Base-by-base conservation (phyloP, 2,888 invertebrate species). In the Hemicrepidius hirtus region DNA sequence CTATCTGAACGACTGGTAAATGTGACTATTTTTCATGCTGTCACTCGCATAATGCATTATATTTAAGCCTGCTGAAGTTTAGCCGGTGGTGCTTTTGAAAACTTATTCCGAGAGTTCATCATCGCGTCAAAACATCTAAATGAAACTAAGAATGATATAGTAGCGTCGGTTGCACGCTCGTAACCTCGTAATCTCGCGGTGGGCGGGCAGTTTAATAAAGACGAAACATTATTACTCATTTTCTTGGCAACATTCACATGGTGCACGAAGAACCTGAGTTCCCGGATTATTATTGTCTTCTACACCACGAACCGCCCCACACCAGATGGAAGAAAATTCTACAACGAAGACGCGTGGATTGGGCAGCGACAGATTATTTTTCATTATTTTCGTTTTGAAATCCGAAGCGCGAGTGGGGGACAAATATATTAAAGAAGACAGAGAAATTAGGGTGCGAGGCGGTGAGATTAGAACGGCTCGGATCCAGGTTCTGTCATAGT, bases 1-100 rank as follows among this genome's bases (percentile, higher is more conserved):
- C 75, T 78, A 75, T 78, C 79, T 75, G 75, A 75, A 76, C 77
- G 69, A 76, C 74, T 75, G 78, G 75, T 76, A 80, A 80, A 81
- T 79, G 81, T 77, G 82, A 81, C 82, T 81, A 84, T 84, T 84
- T 84, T 83, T 84, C 84, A 84, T 84, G 75, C 83, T 83, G 84
- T 84, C 84, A 76, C 76, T 71, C 66, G 71, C 80, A 81, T 82
- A 82, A 83, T 82, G 80, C 81, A 80, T 81, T 79, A 79, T 77
- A 78, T 80, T 80, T 77, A 79, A 79, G 71, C 68, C 73, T 67
- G 72, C 71, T 71, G 71, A 74, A 75, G 76, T 79, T 80, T 77
- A 76, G 77, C 77, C 66, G 74, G 67, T 73, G 77, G 75, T 75
- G 75, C 69, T 75, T 76, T 73, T 75, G 76, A 73, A 74, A 74